Evolutionary conservation across 2,888 invertebrate genomes (phyloP).

Genomic region (Melinopterus prodromus): DNA sequence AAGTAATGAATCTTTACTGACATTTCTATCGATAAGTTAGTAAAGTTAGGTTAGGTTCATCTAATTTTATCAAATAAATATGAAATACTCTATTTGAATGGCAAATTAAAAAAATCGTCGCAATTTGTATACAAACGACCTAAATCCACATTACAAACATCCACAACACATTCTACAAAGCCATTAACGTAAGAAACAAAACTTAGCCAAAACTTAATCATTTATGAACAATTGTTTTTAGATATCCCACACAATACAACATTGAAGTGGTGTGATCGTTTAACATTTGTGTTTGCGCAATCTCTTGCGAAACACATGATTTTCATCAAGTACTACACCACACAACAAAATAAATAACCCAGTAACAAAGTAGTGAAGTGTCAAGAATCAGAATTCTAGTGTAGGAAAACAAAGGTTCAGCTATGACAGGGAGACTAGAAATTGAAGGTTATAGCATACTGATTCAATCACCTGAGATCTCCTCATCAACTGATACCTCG

Average conservation of each 20-base stretch:
- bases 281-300: background rate
- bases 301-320: background rate
- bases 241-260: background rate
- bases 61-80: background rate
- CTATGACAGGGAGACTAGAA: conserved; percentile 42
- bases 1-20: background rate
- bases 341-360: background rate
- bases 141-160: background rate
- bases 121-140: background rate
- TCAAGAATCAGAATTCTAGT: background rate
- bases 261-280: background rate
- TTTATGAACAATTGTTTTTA: background rate
- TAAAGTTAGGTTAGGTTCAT: background rate
- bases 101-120: background rate
- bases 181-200: background rate
- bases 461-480: conserved; percentile 55
- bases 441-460: conserved; percentile 48
- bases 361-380: background rate
- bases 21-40: background rate
- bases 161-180: background rate
- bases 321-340: background rate
- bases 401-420: background rate
- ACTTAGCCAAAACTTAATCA: background rate
- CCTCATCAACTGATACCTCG: conserved; percentile 52
- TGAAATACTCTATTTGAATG: background rate